Evolutionary conservation across 2,888 invertebrate genomes (phyloP), one percentile per base, ranked within the genome.

Genomic region (Heliconius aoede): DNA sequence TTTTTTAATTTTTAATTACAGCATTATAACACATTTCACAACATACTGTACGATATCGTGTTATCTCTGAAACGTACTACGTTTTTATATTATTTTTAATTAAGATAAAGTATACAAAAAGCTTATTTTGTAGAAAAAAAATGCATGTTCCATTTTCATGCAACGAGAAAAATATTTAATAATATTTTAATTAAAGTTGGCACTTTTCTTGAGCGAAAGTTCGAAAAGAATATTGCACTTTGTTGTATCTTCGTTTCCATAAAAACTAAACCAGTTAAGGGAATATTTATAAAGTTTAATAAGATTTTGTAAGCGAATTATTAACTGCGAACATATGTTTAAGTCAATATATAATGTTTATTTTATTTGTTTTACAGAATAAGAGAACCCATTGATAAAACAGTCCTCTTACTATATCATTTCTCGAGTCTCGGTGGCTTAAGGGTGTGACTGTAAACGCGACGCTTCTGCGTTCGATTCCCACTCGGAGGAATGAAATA

Each of bases 101-200:
- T 36, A 65, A n/a, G 0, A 24, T 24, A 36, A 65, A 65, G 24
- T 65, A 24, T 11, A 36, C 15, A 1, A 18, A 26, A 64, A 40
- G 13, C 26, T 74, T 32, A 15, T 55, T 24, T 65, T 30, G 30
- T 58, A 65, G 3, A 21, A 76, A 73, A 77, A 51, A 76, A 76
- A 5, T 71, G 73, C 72, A 60, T 72, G 21, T 61, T 51, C 28
- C 30, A 55, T 55, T 76, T 76, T 79, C 77, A 73, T 74, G 69
- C 36, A 72, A 21, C 60, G 67, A 79, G 76, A 75, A 78, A 76
- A 79, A 80, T 76, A 78, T 75, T 77, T 80, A 79, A 76, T 79
- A 80, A 79, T 73, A 78, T 80, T 80, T 80, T 80, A 79, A 80
- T 80, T 80, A 79, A 80, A 80, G 78, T 80, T 80, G 64, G 68